Evolutionary conservation across 2,797 vertebrate species (phyloP).

Genomic region (Catamblyrhynchus diadema): DNA sequence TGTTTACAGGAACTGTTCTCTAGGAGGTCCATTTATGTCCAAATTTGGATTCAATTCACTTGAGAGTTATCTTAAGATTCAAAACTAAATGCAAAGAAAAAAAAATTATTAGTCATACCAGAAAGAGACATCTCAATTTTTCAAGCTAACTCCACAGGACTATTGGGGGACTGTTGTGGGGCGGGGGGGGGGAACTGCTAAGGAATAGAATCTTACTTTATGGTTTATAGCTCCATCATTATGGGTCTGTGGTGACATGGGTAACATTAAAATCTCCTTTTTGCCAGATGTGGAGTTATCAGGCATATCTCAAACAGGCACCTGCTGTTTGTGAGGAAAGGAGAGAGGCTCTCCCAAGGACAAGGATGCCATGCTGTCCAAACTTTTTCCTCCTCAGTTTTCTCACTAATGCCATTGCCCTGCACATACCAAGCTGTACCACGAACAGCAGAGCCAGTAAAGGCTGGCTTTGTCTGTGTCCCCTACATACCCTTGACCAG

Average conservation of each 20-base stretch:
- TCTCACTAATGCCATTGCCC: neutral
- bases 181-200: no score
- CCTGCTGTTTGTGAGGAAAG: neutral
- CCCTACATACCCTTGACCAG: constrained; percentile 32
- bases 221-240: neutral
- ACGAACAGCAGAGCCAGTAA: neutral
- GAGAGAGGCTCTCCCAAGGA: neutral
- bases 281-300: neutral
- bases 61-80: neutral
- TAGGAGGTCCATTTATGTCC: neutral
- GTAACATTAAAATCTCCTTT: neutral
- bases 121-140: neutral
- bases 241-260: neutral
- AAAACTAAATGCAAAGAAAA: neutral
- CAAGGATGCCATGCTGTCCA: neutral
- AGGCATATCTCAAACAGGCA: neutral
- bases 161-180: neutral
- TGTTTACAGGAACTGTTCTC: neutral
- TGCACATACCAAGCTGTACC: neutral
- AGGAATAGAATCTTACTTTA: neutral
- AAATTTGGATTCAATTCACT: neutral
- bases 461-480: neutral
- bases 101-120: neutral
- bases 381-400: neutral
- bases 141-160: neutral